These are phyloP conservation scores for Pammene fasciana DNA, from an alignment of 2,888 invertebrate genomes.

Conservation along the genomic window DNA sequence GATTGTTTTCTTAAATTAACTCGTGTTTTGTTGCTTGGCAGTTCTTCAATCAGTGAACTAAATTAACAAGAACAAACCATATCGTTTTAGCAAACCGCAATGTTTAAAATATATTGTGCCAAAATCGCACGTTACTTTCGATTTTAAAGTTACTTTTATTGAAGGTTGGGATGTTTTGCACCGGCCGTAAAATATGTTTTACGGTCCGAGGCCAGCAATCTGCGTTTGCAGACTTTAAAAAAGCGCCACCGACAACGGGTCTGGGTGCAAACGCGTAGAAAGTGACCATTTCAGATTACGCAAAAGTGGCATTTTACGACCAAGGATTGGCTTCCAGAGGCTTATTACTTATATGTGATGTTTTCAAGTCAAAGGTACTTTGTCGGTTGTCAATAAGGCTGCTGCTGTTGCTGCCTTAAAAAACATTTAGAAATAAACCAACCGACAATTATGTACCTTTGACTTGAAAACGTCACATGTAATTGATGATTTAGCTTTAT, in stretches of 20 bases:
- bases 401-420: too few species aligned
- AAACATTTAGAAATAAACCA: too few species aligned
- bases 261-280: conserved; percentile 76
- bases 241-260: conserved; percentile 59
- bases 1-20: background rate
- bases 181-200: conserved; percentile 79
- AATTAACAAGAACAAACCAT: background rate
- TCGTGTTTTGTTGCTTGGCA: background rate
- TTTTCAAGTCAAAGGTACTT: too few species aligned
- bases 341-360: background rate
- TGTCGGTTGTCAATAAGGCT: too few species aligned
- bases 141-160: conserved; percentile 71
- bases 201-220: conserved; percentile 70
- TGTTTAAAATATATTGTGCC: conserved; percentile 3
- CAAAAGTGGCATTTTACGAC: conserved; percentile 37
- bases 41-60: too few species aligned
- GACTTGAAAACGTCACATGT: too few species aligned
- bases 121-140: conserved; percentile 43
- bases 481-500: too few species aligned
- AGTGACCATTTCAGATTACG: conserved; percentile 56
- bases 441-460: too few species aligned
- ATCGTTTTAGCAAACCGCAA: background rate
- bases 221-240: conserved; percentile 72
- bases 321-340: conserved; percentile 20
- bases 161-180: conserved; percentile 75